These are phyloP conservation scores for Pemphigus obesinymphae DNA, from an alignment of 1,140 invertebrate genomes.

Conservation along the genomic window DNA sequence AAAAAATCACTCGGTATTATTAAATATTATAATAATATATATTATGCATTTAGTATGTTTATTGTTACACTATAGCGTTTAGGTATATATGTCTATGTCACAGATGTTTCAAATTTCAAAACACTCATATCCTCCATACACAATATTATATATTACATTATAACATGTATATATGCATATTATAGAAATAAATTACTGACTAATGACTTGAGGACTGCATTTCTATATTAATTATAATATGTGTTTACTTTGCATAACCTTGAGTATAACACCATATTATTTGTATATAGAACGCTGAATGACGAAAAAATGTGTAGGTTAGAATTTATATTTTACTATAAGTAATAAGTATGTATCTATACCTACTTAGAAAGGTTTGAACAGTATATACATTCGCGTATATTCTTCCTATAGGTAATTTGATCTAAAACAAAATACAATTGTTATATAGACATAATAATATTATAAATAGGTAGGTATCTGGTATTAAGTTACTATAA, in stretches of 20 bases:
- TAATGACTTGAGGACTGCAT: background rate
- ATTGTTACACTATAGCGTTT: background rate
- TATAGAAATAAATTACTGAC: background rate
- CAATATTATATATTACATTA: background rate
- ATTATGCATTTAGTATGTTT: too few relatives aligned
- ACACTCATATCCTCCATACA: background rate
- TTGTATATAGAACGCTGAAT: background rate
- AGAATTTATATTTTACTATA: background rate
- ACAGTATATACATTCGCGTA: too few relatives aligned
- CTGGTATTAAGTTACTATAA: too few relatives aligned
- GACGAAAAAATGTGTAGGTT: background rate
- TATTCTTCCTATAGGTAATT: too few relatives aligned
- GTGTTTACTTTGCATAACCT: background rate
- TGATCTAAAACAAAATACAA: too few relatives aligned
- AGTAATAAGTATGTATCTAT: background rate
- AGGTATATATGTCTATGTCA: too few relatives aligned
- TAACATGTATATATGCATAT: background rate
- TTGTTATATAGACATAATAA: too few relatives aligned
- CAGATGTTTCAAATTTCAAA: conserved; percentile 3
- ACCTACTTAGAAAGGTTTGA: too few relatives aligned
- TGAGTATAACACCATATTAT: background rate
- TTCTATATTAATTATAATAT: background rate
- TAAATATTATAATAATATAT: too few relatives aligned
- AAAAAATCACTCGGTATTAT: too few relatives aligned
- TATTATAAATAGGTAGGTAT: too few relatives aligned